phyloP scores from a whole-genome alignment of 2,888 invertebrate species.

The Didymodactylos carnosus region DNA sequence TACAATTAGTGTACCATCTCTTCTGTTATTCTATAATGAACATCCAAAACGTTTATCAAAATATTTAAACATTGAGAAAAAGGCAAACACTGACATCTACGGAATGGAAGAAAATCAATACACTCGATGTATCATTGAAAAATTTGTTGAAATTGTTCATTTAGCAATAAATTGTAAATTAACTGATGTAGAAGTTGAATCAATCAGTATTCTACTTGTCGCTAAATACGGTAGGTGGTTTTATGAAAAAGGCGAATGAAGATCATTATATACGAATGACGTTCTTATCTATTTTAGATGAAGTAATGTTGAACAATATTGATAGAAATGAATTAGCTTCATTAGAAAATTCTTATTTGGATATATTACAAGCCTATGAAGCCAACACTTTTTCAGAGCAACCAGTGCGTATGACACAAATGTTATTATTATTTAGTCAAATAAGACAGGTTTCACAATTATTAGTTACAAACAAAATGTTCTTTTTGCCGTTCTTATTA shows the following conservation, averaged over 20 bases:
- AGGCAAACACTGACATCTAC: no score
- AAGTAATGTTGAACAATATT: no score
- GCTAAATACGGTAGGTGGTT: neutral
- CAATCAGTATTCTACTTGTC: neutral
- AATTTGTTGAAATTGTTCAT: neutral
- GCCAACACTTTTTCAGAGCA: neutral
- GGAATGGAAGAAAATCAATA: no score
- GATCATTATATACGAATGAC: no score
- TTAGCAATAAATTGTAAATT: no score
- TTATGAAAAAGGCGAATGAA: no score
- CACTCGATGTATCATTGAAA: no score
- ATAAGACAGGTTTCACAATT: neutral
- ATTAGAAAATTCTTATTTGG: neutral
- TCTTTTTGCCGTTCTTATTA: neutral
- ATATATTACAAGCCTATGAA: neutral
- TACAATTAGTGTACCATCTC: no score
- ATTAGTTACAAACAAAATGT: neutral
- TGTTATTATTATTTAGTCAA: neutral
- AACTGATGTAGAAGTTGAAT: neutral
- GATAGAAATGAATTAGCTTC: neutral
- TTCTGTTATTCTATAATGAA: no score
- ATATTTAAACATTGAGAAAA: no score
- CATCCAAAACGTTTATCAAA: no score
- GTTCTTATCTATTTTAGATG: no score
- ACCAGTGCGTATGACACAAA: neutral